Conservation (phyloP, 2,113 vertebrate species). For the Percina caprodes region DNA sequence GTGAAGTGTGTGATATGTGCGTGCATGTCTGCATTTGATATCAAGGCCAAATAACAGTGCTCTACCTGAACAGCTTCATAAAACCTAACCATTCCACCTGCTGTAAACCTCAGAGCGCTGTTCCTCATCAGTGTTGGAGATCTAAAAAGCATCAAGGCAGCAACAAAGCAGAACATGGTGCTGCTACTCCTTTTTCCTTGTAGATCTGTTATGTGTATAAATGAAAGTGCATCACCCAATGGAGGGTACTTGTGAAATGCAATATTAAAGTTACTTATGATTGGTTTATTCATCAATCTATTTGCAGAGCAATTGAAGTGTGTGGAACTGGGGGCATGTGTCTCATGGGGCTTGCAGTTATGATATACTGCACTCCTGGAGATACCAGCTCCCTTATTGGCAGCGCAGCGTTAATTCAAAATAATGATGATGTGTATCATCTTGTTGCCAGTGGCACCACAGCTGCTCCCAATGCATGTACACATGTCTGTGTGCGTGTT, state of each 20-base stretch:
- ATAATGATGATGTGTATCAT: slow-evolving; percentile 58
- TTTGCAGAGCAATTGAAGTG: slow-evolving; percentile 37
- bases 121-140: slow-evolving; percentile 1
- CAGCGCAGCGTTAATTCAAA: slow-evolving; percentile 55
- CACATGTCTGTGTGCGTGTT: slow-evolving; percentile 1
- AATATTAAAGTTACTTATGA: slow-evolving; percentile 45
- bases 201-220: slow-evolving; percentile 3
- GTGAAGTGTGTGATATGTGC: slow-evolving; percentile 19
- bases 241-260: slow-evolving; percentile 13
- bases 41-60: slow-evolving; percentile 8
- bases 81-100: slow-evolving; percentile 55
- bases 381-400: slow-evolving; percentile 46
- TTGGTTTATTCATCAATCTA: slow-evolving; percentile 51
- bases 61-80: slow-evolving; percentile 46
- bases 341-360: slow-evolving; percentile 9
- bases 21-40: slow-evolving; percentile 41
- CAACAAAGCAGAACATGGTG: slow-evolving; percentile 5
- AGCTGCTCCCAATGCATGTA: slow-evolving; percentile 56
- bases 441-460: slow-evolving; percentile 43
- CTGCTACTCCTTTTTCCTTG: slow-evolving; percentile 4
- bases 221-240: slow-evolving; percentile 4
- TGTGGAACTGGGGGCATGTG: slow-evolving; percentile 13
- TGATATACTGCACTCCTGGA: slow-evolving; percentile 25
- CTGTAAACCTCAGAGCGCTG: slow-evolving; percentile 25
- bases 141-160: slow-evolving; percentile 3